Evolutionary conservation across 2,113 vertebrate genomes (phyloP).

Genomic region (Prietella phreatophila): DNA sequence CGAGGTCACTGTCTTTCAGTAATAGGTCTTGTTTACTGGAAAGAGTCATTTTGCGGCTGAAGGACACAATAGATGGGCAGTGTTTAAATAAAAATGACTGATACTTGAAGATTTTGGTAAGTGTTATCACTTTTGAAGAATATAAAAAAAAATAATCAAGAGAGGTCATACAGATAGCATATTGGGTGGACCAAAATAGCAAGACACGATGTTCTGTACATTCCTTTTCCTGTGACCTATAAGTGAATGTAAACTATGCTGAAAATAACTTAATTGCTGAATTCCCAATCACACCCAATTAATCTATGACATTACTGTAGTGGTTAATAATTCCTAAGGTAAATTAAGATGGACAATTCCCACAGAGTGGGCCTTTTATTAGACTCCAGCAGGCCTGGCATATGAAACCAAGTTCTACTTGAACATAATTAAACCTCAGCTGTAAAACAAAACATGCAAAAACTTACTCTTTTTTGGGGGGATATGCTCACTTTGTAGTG

Average conservation of each 20-base stretch:
- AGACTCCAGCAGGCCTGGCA: slow-evolving; percentile 12
- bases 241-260: neutral
- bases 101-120: neutral
- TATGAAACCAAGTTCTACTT: neutral
- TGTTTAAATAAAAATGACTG: neutral
- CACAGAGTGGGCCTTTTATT: neutral
- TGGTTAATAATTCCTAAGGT: neutral
- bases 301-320: neutral
- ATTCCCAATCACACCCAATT: neutral
- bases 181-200: neutral
- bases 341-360: neutral
- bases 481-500: slow-evolving; percentile 47
- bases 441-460: slow-evolving; percentile 53
- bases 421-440: slow-evolving; percentile 32
- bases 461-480: slow-evolving; percentile 44
- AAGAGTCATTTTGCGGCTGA: neutral
- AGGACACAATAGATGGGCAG: neutral
- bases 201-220: neutral
- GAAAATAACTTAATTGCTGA: neutral
- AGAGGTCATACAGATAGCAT: neutral
- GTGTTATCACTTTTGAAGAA: neutral
- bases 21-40: neutral
- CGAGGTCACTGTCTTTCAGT: neutral
- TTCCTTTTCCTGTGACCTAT: neutral
- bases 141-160: neutral